These are phyloP conservation scores for Ammospiza nelsoni DNA, from an alignment of 2,113 vertebrate species.

Conservation along the genomic window DNA sequence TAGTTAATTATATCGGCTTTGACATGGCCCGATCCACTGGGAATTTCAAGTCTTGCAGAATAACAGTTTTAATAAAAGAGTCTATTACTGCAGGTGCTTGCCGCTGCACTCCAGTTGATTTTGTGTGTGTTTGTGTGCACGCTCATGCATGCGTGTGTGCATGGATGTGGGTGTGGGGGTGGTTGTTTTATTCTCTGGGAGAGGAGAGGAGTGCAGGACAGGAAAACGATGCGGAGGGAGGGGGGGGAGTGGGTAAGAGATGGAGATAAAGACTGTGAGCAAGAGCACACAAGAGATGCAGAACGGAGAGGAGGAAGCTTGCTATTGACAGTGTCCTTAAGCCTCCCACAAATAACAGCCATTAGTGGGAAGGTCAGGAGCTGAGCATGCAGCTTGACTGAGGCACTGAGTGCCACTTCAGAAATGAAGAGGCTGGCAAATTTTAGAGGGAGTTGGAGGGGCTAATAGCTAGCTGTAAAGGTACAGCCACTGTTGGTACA, in stretches of 20 bases:
- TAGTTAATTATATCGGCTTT: conserved; percentile 99
- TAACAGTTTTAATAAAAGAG: conserved; percentile 99
- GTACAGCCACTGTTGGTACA: conserved; percentile 82
- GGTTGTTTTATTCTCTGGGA: conserved; percentile 28
- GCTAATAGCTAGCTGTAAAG: conserved; percentile 83
- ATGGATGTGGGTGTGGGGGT: neutral
- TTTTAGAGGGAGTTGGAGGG: conserved; percentile 87
- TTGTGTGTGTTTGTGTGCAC: conserved; percentile 44
- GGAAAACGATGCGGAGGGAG: conserved; percentile 7
- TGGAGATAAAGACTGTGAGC: conserved; percentile 68
- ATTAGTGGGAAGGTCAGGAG: conserved; percentile 95
- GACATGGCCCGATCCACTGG: conserved; percentile 93
- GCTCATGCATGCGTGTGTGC: neutral
- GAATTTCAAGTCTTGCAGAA: conserved; percentile 98
- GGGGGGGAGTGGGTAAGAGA: conserved; percentile 19
- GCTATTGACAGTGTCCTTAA: conserved; percentile 93
- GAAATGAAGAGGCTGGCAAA: conserved; percentile 93
- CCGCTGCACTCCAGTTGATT: conserved; percentile 78
- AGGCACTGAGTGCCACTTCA: conserved; percentile 95
- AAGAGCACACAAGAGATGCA: conserved; percentile 71
- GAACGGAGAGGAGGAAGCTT: conserved; percentile 79
- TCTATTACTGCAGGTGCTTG: conserved; percentile 90
- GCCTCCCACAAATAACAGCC: conserved; percentile 96
- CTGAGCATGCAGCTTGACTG: conserved; percentile 92
- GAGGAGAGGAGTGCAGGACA: conserved; percentile 68